Evolutionary conservation across 2,888 invertebrate species (phyloP), one percentile per base, ranked within the genome.

Genomic region (Megaustenia siamemsis): DNA sequence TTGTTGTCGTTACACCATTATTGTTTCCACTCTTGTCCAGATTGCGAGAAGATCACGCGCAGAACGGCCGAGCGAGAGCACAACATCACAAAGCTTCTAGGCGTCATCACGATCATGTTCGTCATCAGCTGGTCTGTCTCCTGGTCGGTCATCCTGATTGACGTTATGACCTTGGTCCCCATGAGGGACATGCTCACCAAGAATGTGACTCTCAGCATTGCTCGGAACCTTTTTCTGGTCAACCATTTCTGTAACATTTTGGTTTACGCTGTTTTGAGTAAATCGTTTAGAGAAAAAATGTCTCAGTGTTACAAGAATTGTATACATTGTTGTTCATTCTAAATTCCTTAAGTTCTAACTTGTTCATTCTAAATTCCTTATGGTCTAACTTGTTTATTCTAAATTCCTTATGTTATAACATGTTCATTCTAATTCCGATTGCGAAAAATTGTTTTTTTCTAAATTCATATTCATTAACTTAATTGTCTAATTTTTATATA

Each of bases 61-160:
- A n/a, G 84, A 1, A 66, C 78, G 0, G 84, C 84, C 10, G 84
- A 84, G 43, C 32, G 84, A 12, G 84, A 84, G 35, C 84, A 84
- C 66, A 84, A 84, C 76, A 84, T 84, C 84, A 84, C 84, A 24
- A 79, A 79, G 32, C 81, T 84, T 2, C 81, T 84, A n/a, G 84
- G 81, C n/a, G 84, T 84, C 43, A 84, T 84, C 81, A 84, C 84
- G 0, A 5, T 81, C 66, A 66, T 84, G 43, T 84, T 84, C 56
- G 84, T 84, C 68, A 63, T 84, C 81, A 81, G 81, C 76, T 84
- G 84, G 84, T 84, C 84, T 21, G 76, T 84, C 18, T 84, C 84
- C 28, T 84, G 84, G 84, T 68, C 66, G n/a, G 81, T 84, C 40
- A 84, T 79, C 49, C 35, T 84, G 40, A 40, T 63, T 35, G 66